phyloP scores from a whole-genome alignment of 1,140 invertebrate species.

The Eupristina koningsbergeri region DNA sequence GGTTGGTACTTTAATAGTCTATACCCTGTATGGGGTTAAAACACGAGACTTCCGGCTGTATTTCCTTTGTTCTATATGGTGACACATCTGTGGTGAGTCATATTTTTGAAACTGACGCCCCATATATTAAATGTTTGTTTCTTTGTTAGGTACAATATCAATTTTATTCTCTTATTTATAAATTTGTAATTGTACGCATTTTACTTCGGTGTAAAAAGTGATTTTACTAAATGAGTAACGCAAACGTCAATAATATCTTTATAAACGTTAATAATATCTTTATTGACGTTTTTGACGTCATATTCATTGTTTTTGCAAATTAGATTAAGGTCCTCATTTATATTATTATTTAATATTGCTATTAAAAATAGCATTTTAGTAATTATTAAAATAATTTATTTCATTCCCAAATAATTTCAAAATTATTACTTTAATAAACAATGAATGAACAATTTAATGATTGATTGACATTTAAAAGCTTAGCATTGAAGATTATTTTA shows the following conservation, averaged over 20 bases:
- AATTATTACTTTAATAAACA: no score
- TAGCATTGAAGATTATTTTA: no score
- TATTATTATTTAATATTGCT: no score
- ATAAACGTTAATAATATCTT: background rate
- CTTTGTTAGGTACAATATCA: conserved; percentile 1
- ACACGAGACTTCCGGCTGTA: conserved; percentile 20
- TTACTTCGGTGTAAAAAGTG: background rate
- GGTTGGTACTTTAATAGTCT: background rate
- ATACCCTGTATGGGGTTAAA: conserved; percentile 6
- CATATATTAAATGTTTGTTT: conserved; percentile 25
- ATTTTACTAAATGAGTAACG: conserved; percentile 14
- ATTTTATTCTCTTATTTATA: conserved; percentile 29
- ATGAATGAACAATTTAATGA: no score
- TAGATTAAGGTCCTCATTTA: no score
- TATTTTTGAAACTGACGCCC: conserved; percentile 43
- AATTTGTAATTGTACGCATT: conserved; percentile 20
- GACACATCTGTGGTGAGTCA: conserved; percentile 34
- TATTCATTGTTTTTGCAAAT: no score
- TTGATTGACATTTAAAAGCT: no score
- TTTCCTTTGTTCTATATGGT: conserved; percentile 19
- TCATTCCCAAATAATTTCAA: no score
- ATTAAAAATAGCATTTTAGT: no score
- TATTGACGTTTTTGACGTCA: no score
- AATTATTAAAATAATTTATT: no score
- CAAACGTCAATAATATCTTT: conserved; percentile 23